Base-by-base conservation (phyloP, 2,888 invertebrate species). In the Heteromurus nitidus region DNA sequence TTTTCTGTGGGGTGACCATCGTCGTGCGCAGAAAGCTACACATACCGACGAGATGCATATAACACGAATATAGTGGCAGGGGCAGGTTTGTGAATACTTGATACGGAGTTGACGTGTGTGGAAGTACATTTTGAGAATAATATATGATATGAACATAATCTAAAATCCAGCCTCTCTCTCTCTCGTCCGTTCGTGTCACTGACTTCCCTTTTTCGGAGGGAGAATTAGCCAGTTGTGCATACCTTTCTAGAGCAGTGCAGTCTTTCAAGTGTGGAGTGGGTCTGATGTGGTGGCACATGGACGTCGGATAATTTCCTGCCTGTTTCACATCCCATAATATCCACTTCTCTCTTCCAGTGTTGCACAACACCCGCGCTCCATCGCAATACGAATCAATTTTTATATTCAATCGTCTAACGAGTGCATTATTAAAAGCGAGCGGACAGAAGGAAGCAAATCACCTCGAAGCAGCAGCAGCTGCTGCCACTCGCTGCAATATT, bases 251-350 rank as follows among this genome's bases (percentile, higher is more conserved):
- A 36, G 36, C 36, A 36, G 36, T 9, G 31, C 47, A 62, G 13
- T 60, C 28, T 31, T 2, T 22, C 22, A 31, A 13, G 1, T 3
- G 20, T 7, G 13, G n/a, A 68, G 55, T n/a, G 58, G 9, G 58
- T 58, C 24, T 42, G 42, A 64, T 18, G 60, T 16, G 36, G 26
- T n/a, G 24, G 60, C 11, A 64, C n/a, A n/a, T 2, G 58, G 22
- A 65, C 24, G 60, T 70, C 28, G 70, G 28, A 77, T 77, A 53
- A 77, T 70, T 77, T 77, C 77, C 69, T 77, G 62, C 22, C 22
- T 76, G 68, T 77, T 70, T 30, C 76, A 69, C 53, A 53, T 70
- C 47, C 47, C n/a, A 13, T 53, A 11, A 26, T 24, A 55, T 24
- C 26, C 55, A 55, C 24, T 26, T 26, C 55, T 55, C 24, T 26